Evolutionary conservation across 2,113 vertebrate genomes (phyloP).

Genomic region (Paradoxurus hermaphroditus): DNA sequence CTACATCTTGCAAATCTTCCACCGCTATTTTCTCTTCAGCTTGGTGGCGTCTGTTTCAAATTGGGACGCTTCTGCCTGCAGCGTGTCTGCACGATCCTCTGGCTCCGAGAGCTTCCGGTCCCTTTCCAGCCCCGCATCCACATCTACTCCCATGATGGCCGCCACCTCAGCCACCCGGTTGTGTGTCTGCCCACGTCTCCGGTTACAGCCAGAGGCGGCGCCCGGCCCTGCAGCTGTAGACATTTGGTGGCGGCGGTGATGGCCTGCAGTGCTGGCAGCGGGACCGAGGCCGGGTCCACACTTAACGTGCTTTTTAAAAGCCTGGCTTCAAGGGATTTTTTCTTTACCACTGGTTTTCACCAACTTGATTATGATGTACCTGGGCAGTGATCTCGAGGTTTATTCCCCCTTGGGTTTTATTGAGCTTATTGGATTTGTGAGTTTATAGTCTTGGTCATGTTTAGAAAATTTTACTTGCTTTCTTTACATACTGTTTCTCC

Average conservation of each 20-base stretch:
- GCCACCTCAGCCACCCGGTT: constrained; percentile 85
- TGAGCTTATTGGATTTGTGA: not conserved
- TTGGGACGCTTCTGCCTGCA: constrained; percentile 95
- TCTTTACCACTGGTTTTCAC: not conserved
- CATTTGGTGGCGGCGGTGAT: not conserved
- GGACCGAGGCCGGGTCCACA: not conserved
- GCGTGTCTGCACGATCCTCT: constrained; percentile 93
- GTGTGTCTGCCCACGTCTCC: not conserved
- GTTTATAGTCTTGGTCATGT: not conserved
- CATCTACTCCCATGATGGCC: constrained; percentile 97
- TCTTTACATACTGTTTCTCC: not conserved
- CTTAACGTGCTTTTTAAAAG: not conserved
- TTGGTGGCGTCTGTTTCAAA: constrained; percentile 94
- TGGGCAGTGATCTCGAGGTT: not conserved
- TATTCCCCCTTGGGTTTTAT: not conserved
- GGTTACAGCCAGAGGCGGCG: not conserved
- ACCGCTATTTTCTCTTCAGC: constrained; percentile 88
- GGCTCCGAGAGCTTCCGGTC: constrained; percentile 95
- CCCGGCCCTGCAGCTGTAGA: too few species aligned
- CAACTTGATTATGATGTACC: not conserved
- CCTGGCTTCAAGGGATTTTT: not conserved
- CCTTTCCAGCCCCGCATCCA: constrained; percentile 95
- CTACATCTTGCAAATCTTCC: constrained; percentile 95
- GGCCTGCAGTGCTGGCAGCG: not conserved
- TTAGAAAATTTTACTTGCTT: not conserved